Conservation (phyloP, 2,888 invertebrate species). For the Amorpha juglandis region DNA sequence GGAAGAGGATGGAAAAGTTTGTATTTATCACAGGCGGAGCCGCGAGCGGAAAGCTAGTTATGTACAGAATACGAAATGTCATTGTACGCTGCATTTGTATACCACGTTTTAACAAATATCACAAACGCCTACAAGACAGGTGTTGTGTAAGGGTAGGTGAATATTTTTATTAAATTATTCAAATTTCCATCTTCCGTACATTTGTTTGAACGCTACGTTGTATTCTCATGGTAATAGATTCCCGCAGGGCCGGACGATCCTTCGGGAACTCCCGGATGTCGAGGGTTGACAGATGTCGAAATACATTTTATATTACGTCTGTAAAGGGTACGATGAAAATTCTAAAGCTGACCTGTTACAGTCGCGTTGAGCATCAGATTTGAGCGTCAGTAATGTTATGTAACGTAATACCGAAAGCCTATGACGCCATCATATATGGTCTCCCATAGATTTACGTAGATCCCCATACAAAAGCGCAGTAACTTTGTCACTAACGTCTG, state of each 20-base stretch:
- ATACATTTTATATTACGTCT: neutral
- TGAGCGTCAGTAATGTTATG: no score
- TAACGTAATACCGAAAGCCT: no score
- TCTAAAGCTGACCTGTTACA: neutral
- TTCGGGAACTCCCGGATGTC: slow-evolving; percentile 19
- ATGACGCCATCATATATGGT: no score
- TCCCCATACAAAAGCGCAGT: no score
- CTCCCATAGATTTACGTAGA: no score
- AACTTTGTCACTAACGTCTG: no score
- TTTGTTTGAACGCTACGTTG: slow-evolving; percentile 10
- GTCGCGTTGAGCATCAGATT: no score
- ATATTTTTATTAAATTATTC: slow-evolving; percentile 24
- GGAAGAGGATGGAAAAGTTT: no score
- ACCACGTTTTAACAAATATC: neutral
- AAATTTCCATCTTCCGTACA: slow-evolving; percentile 15
- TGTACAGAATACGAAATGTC: neutral
- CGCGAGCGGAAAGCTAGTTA: no score
- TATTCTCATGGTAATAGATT: slow-evolving; percentile 24
- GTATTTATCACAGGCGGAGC: no score
- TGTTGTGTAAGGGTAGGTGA: slow-evolving; percentile 4
- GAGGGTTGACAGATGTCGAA: slow-evolving; percentile 21
- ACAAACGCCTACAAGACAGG: neutral
- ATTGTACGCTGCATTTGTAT: neutral
- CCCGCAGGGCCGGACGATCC: slow-evolving; percentile 19
- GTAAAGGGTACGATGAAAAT: neutral